Evolutionary conservation across 2,888 invertebrate species (phyloP).

Genomic region (Dione vanillae): DNA sequence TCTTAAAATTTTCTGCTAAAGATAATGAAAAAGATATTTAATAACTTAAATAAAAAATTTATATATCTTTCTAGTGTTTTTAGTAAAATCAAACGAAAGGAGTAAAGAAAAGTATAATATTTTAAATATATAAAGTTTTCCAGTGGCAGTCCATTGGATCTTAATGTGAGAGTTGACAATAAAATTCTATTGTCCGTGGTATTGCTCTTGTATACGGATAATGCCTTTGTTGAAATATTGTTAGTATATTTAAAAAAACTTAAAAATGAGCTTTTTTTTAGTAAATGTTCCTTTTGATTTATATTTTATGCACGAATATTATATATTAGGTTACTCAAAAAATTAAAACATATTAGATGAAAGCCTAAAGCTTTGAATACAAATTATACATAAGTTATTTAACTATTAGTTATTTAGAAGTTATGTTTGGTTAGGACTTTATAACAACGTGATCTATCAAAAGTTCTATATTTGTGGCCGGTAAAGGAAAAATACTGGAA

Average conservation of each 20-base stretch:
- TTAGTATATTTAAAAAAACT: conserved; percentile 11
- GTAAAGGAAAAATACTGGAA: background rate
- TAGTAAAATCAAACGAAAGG: background rate
- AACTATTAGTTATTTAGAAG: background rate
- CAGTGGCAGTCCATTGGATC: conserved; percentile 5
- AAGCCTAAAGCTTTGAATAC: background rate
- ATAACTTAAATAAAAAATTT: no score
- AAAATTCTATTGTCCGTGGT: conserved; percentile 23
- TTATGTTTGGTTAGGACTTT: conserved; percentile 5
- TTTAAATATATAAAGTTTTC: conserved; percentile 19
- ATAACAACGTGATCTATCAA: conserved; percentile 4
- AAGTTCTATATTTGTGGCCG: background rate
- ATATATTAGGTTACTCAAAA: background rate
- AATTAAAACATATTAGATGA: background rate
- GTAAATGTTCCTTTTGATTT: background rate
- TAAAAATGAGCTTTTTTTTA: background rate
- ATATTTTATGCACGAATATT: background rate
- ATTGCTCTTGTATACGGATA: conserved; percentile 23
- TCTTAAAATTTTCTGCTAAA: no score
- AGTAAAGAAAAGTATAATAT: conserved; percentile 8
- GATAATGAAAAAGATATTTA: no score
- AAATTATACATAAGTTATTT: background rate
- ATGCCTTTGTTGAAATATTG: conserved; percentile 9
- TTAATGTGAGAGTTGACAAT: conserved; percentile 22
- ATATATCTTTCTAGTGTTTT: no score